Conservation (phyloP, 2,113 vertebrate species). For the Mobula birostris region DNA sequence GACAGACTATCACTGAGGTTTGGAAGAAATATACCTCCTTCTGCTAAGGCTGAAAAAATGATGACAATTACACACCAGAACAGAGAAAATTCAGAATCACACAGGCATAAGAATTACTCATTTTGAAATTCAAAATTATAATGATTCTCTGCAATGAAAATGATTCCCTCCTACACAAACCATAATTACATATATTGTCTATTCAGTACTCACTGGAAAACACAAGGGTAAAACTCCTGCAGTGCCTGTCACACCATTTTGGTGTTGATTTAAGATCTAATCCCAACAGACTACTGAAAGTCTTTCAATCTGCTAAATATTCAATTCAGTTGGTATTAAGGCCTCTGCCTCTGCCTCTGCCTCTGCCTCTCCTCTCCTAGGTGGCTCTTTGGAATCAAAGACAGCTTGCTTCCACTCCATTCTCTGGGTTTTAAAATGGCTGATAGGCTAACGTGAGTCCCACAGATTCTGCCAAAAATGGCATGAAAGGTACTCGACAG, state of each 20-base stretch:
- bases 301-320: neutral
- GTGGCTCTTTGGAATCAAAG: too few relatives aligned
- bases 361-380: too few relatives aligned
- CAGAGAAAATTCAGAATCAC: neutral
- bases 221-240: neutral
- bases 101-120: neutral
- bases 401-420: too few relatives aligned
- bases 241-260: neutral
- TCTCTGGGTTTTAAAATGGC: too few relatives aligned
- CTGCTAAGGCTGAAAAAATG: conserved; percentile 51
- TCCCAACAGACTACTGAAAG: neutral
- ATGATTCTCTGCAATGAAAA: neutral
- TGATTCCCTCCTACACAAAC: neutral
- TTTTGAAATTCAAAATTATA: neutral
- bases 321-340: neutral
- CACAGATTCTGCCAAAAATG: too few relatives aligned
- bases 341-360: too few relatives aligned
- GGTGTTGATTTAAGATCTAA: neutral
- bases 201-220: neutral
- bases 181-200: neutral
- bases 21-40: conserved; percentile 51
- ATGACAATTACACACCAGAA: neutral
- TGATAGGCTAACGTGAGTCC: too few relatives aligned
- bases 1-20: conserved; percentile 63
- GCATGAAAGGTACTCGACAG: too few relatives aligned